These are phyloP conservation scores for Noctua janthe DNA, from an alignment of 2,888 invertebrate genomes.

Conservation along the genomic window DNA sequence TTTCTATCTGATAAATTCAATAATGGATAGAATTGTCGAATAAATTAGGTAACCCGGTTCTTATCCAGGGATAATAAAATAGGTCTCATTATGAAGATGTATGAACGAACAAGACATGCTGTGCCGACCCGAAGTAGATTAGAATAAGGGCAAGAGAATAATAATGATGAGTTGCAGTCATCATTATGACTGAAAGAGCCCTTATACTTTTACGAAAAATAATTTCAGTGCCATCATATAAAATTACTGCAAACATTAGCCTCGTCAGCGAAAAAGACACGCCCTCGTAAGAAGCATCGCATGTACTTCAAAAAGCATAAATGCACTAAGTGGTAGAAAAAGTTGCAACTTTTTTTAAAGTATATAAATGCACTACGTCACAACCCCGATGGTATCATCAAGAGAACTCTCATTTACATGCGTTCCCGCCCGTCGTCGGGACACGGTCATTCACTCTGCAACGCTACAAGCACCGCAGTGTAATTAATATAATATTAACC, in stretches of 20 bases:
- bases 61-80: not conserved
- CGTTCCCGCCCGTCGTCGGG: constrained; percentile 65
- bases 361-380: constrained; percentile 39
- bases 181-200: not conserved
- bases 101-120: too few species aligned
- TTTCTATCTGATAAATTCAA: not conserved
- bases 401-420: constrained; percentile 71
- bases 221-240: not conserved
- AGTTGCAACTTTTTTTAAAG: constrained; percentile 25
- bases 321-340: constrained; percentile 49
- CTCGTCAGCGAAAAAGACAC: constrained; percentile 8
- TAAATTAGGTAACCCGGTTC: not conserved
- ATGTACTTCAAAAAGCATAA: constrained; percentile 36
- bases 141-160: too few species aligned
- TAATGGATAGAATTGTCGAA: not conserved
- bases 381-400: constrained; percentile 59
- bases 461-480: constrained; percentile 53
- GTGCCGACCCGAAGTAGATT: too few species aligned
- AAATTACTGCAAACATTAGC: not conserved
- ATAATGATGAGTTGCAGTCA: not conserved
- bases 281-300: constrained; percentile 10
- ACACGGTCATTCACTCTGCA: constrained; percentile 74
- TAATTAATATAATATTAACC: constrained; percentile 62
- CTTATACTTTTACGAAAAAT: not conserved
- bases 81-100: too few species aligned